Evolutionary conservation across 2,113 vertebrate genomes (phyloP), one percentile per base, ranked within the genome.

Genomic region (Thomomys bottae): DNA sequence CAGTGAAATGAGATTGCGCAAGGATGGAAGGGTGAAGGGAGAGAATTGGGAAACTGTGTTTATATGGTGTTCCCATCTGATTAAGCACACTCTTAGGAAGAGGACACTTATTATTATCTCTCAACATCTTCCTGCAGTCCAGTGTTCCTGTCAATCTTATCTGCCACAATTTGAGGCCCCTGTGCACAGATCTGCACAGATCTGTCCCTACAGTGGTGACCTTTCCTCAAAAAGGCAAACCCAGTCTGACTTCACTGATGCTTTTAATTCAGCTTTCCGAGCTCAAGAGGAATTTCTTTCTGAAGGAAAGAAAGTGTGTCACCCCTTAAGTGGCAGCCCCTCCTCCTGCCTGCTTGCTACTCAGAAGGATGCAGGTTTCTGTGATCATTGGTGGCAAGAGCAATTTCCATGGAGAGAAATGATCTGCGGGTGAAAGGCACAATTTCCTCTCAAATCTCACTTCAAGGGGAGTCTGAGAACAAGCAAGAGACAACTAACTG

Each of bases 221-320:
- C 88, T 95, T 95, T 90, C 96, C 82, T 96, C 90, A 72, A 54
- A 77, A 92, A 95, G 86, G 92, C 24, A 61, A 81, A 40, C 68
- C 94, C 82, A 68, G 42, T 68, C 84, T 88, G 72, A 75, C 72
- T 87, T 87, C 87, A 78, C 77, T 93, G 89, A 92, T 61, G 38
- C 84, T 95, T 94, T 76, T 70, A 92, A 95, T 94, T 85, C 64
- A 89, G 45, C 83, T 75, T 87, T 87, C 84, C 84, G 66, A 87
- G 89, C 85, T 84, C 93, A 72, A 86, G 64, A 94, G 76, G 76
- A 87, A 89, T 93, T 92, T 86, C 84, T 93, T 78, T 96, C 81
- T 84, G 89, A 95, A 92, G 66, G 67, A 70, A 77, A 87, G 59
- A 93, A 76, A 75, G 32, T 80, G 32, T 92, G 83, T 94, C 93